Base-by-base conservation (phyloP, 2,797 vertebrate genomes). In the Micropoecilia bifurca region DNA sequence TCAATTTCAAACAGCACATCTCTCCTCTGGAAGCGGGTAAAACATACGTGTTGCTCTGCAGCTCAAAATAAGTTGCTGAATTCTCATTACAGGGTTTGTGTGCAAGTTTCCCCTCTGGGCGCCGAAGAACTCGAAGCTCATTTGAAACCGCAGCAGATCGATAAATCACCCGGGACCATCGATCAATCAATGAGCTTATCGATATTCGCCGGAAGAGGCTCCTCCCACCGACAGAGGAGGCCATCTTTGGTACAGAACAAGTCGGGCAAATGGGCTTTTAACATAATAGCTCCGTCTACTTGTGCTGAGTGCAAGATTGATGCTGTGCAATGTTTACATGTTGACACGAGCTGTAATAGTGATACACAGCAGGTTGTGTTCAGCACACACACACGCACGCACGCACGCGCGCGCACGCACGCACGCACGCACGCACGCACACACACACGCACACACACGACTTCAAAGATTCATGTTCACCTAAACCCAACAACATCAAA, bases 201-300 rank as follows among this genome's bases (percentile, higher is more conserved):
- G 74, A 94, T 94, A 92, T 81, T 77, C n/a, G n/a, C 79, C 3
- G 59, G 80, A 69, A 22, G 63, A 82, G 83, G 47, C 92, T 87
- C 92, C 91, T 75, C 89, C 90, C 85, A 83, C 75, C 1, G 71
- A 28, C 4, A 69, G 89, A 81, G 87, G 90, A 80, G 85, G 90
- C 88, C 91, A 89, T 90, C 85, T 91, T 90, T 85, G 87, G 69
- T 74, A 72, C 59, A 53, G 89, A 87, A 89, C 80, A 88, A 76
- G 89, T 88, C 82, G 81, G 81, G 89, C 88, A 93, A 94, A 95
- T 91, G 85, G 88, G 90, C 91, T 94, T 94, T 94, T 94, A 93
- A 91, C 90, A 89, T 92, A 93, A 92, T 88, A 90, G 89, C 86
- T 90, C 77, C 77, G 92, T 91, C 86, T 88, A 84, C 84, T 89